Percentiles rank a stretch among this genome's conserved stretches.
Conservation (phyloP, 2,797 vertebrate species). For the Pseudomugil tenellus region DNA sequence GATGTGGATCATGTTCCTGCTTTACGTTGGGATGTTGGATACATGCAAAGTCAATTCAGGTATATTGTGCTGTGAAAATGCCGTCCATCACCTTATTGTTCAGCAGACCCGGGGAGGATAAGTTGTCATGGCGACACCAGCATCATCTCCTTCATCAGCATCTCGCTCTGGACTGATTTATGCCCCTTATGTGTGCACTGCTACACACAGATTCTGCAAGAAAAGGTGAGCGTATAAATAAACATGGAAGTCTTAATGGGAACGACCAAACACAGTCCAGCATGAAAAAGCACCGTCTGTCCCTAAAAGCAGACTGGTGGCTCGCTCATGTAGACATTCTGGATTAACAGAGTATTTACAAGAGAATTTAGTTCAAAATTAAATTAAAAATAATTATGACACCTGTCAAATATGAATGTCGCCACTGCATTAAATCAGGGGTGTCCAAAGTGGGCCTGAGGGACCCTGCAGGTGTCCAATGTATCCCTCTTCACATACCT, state of each 20-base stretch:
- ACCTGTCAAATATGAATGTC: too few species aligned
- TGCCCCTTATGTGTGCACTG: neutral
- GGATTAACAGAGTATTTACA: too few species aligned
- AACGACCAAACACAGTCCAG: neutral
- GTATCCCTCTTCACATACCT: too few species aligned
- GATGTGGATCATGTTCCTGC: neutral
- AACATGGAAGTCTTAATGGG: slow-evolving; percentile 1
- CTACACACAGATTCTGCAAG: neutral
- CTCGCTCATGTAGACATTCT: too few species aligned
- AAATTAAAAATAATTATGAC: too few species aligned
- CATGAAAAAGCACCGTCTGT: neutral
- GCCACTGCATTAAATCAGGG: too few species aligned
- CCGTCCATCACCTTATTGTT: neutral
- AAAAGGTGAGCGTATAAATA: neutral
- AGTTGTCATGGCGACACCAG: slow-evolving; percentile 28
- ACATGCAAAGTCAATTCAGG: neutral
- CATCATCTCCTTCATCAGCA: slow-evolving; percentile 1
- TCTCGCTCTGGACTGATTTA: slow-evolving; percentile 4
- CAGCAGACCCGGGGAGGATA: slow-evolving; percentile 9
- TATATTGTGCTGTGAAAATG: neutral
- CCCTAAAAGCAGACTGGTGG: too few species aligned
- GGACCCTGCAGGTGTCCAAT: too few species aligned
- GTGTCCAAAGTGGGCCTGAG: too few species aligned
- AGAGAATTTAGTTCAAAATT: too few species aligned
- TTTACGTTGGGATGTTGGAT: neutral